Percentiles rank a stretch among this genome's conserved stretches.
Conservation (phyloP, 2,888 invertebrate genomes). For the Altica lythri region DNA sequence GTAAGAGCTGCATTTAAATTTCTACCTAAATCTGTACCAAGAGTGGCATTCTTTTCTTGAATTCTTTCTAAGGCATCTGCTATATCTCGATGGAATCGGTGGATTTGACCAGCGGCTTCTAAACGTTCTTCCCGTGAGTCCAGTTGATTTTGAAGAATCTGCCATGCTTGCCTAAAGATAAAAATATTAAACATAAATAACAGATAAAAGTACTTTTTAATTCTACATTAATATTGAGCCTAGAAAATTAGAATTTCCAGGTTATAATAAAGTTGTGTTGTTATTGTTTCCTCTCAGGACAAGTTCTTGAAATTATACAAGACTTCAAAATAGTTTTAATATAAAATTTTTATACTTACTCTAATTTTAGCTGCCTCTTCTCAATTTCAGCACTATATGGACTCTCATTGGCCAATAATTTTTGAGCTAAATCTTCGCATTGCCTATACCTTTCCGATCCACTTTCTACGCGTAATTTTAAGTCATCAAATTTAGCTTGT, state of each 20-base stretch:
- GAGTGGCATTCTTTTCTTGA: slow-evolving; percentile 84
- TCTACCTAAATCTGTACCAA: slow-evolving; percentile 77
- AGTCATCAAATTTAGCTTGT: slow-evolving; percentile 90
- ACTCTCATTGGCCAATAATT: slow-evolving; percentile 82
- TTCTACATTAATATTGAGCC: background rate
- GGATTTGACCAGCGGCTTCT: slow-evolving; percentile 94
- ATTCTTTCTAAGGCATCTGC: slow-evolving; percentile 88
- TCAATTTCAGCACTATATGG: slow-evolving; percentile 86
- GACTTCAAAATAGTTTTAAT: background rate
- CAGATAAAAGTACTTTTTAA: background rate
- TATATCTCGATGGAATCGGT: slow-evolving; percentile 95
- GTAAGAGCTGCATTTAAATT: slow-evolving; percentile 87
- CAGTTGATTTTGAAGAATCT: slow-evolving; percentile 83
- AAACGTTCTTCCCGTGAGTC: slow-evolving; percentile 85
- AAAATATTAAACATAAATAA: background rate
- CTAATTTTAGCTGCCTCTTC: slow-evolving; percentile 82
- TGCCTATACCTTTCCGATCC: slow-evolving; percentile 89
- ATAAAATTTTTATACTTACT: slow-evolving; percentile 61
- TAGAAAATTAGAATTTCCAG: background rate
- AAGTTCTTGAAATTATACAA: background rate
- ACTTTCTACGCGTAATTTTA: slow-evolving; percentile 87
- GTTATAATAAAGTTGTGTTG: background rate
- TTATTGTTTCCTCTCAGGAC: background rate
- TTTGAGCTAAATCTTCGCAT: slow-evolving; percentile 88
- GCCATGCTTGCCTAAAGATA: slow-evolving; percentile 84